Evolutionary conservation across 2,888 invertebrate species (phyloP).

Genomic region (Norana najaformis): DNA sequence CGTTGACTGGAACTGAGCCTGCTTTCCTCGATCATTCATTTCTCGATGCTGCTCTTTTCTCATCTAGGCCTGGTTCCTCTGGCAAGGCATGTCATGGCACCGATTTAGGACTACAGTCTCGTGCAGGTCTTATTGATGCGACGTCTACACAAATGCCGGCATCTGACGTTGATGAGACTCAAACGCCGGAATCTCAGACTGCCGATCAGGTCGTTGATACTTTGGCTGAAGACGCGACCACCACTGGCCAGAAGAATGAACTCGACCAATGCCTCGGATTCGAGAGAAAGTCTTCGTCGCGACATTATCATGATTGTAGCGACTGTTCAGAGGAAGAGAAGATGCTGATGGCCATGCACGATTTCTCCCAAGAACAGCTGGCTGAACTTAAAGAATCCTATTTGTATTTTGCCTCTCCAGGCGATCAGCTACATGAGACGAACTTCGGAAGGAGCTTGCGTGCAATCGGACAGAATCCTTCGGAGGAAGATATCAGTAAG

Average conservation of each 20-base stretch:
- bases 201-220: background rate
- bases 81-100: background rate
- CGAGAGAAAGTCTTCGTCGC: background rate
- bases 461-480: constrained; percentile 13
- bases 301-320: background rate
- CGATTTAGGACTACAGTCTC: background rate
- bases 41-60: background rate
- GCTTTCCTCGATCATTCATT: background rate
- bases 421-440: background rate
- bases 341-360: background rate
- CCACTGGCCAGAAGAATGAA: background rate
- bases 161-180: background rate
- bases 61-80: background rate
- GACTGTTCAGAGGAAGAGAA: constrained; percentile 13
- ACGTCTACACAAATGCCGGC: background rate
- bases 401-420: background rate
- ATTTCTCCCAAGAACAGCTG: background rate
- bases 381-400: background rate
- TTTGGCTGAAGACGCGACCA: background rate
- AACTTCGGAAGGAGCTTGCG: constrained; percentile 2
- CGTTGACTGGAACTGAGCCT: background rate
- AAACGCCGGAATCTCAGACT: background rate
- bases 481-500: background rate
- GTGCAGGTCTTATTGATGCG: background rate
- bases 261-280: background rate